A percentile compares a stretch with the other conserved stretches of the same genome.
These are phyloP conservation scores for Catalaphyllia jardinei DNA, from an alignment of 64 coral and sea anemone genomes.

Conservation along the genomic window DNA sequence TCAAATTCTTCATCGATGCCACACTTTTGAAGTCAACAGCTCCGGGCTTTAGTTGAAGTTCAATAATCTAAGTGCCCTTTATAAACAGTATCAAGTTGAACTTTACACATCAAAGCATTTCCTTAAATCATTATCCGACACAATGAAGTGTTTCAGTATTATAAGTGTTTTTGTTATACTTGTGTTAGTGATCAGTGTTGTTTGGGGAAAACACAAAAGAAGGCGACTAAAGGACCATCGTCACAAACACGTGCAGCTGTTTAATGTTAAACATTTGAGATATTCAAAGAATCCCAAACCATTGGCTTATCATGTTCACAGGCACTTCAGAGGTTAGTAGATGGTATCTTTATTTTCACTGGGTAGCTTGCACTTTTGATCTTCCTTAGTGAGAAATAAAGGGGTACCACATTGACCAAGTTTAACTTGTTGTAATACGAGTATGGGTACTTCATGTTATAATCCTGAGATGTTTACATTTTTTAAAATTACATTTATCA, in stretches of 20 bases:
- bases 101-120: not conserved
- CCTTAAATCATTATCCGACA: not conserved
- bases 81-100: not conserved
- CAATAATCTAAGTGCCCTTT: not conserved
- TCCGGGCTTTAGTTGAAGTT: not conserved
- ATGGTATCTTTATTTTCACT: not conserved
- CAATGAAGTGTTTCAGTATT: not conserved
- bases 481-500: too few species aligned
- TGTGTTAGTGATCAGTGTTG: not conserved
- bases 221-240: not conserved
- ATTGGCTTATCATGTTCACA: not conserved
- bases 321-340: not conserved
- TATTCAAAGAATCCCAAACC: not conserved
- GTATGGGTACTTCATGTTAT: too few species aligned
- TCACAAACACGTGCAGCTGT: not conserved
- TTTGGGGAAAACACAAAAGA: slow-evolving; percentile 10
- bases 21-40: not conserved
- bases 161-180: not conserved
- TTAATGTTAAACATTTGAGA: not conserved
- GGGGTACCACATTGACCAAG: too few species aligned
- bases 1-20: not conserved
- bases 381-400: not conserved
- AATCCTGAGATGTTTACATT: too few species aligned
- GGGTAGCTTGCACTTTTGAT: not conserved
- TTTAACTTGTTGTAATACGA: too few species aligned